Conservation (phyloP, 2,797 vertebrate species). For the Steatocranus sp. region DNA sequence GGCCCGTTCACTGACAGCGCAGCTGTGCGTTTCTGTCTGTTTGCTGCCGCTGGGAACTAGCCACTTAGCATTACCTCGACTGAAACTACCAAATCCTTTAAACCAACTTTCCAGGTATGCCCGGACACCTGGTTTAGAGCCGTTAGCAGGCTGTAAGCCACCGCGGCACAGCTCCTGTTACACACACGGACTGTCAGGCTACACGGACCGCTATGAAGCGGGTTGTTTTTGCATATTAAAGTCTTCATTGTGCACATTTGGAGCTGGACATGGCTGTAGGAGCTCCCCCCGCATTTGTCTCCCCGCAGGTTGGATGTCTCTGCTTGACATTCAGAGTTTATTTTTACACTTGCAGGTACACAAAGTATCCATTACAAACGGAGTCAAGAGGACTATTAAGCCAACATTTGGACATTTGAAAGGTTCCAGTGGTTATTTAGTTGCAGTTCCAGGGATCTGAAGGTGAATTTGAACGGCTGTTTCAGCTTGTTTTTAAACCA, state of each 20-base stretch:
- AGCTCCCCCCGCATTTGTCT: background rate
- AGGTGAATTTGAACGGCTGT: background rate
- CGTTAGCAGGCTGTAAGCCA: constrained; percentile 27
- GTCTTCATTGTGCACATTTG: background rate
- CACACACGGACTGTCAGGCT: constrained; percentile 19
- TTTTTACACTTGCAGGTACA: background rate
- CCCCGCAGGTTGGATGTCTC: background rate
- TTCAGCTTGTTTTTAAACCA: background rate
- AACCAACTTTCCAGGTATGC: constrained; percentile 42
- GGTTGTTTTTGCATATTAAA: background rate
- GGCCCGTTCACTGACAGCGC: constrained; percentile 51
- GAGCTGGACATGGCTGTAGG: background rate
- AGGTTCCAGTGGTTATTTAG: background rate
- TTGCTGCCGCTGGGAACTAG: constrained; percentile 9
- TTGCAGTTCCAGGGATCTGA: background rate
- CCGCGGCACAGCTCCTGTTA: constrained; percentile 23
- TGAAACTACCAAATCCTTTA: constrained; percentile 25
- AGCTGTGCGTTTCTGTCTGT: background rate
- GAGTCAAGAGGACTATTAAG: background rate
- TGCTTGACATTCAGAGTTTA: background rate
- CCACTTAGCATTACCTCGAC: constrained; percentile 35
- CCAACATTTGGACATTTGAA: background rate
- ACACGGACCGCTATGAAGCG: constrained; percentile 32
- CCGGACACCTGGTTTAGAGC: constrained; percentile 52
- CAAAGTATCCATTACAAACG: background rate